phyloP scores from a whole-genome alignment of 2,888 invertebrate species.

The Dolichopus griseipennis region DNA sequence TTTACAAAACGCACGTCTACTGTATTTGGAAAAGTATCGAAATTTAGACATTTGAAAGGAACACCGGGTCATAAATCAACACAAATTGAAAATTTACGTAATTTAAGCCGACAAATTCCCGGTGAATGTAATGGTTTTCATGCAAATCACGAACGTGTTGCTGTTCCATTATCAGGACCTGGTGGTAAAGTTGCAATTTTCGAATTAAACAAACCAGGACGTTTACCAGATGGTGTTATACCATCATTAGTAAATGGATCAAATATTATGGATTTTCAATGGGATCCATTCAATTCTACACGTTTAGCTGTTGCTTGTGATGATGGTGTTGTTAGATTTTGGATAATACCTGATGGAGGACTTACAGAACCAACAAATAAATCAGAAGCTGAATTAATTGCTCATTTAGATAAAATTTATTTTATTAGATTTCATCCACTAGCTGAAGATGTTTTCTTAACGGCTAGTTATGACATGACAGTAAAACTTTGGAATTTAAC shows the following conservation, averaged over 20 bases:
- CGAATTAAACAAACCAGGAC: conserved; percentile 67
- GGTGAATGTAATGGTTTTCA: conserved; percentile 93
- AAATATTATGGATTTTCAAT: conserved; percentile 84
- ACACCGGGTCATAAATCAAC: conserved; percentile 82
- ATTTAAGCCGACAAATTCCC: conserved; percentile 81
- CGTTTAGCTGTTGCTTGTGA: conserved; percentile 82
- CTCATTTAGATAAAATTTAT: conserved; percentile 86
- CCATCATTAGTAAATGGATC: conserved; percentile 85
- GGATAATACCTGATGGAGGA: conserved; percentile 64
- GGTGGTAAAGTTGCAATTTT: conserved; percentile 85
- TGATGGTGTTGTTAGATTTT: conserved; percentile 72
- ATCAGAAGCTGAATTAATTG: conserved; percentile 58
- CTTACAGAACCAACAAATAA: conserved; percentile 71
- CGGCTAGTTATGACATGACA: conserved; percentile 84
- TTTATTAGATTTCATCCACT: conserved; percentile 85
- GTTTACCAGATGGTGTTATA: conserved; percentile 69
- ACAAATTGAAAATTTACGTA: conserved; percentile 85
- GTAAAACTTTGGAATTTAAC: conserved; percentile 79
- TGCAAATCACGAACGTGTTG: conserved; percentile 78
- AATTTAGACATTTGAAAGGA: conserved; percentile 87
- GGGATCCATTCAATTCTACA: conserved; percentile 82
- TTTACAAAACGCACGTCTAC: conserved; percentile 74
- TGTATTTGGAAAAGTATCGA: conserved; percentile 80
- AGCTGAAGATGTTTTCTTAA: conserved; percentile 74
- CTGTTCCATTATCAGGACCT: conserved; percentile 81